Evolutionary conservation across 1,140 invertebrate genomes (phyloP).

Genomic region (Macrosteles quadrilineatus): DNA sequence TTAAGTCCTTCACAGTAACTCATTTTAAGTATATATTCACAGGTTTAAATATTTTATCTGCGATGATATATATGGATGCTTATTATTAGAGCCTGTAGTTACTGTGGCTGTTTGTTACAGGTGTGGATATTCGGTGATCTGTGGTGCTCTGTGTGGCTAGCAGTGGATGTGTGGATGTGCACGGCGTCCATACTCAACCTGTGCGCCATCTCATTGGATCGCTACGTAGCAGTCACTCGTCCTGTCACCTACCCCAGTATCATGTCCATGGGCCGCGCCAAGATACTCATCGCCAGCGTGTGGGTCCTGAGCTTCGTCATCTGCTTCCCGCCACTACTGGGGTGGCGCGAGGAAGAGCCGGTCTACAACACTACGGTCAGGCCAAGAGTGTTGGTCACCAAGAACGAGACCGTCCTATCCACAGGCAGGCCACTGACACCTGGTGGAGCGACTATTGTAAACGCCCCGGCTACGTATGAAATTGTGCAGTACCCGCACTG

Average conservation of each 20-base stretch:
- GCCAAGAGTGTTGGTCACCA: neutral
- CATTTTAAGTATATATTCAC: no score
- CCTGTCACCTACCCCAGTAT: slow-evolving; percentile 92
- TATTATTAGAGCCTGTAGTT: no score
- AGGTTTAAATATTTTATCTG: no score
- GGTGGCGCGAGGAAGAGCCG: slow-evolving; percentile 78
- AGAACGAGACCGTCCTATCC: slow-evolving; percentile 23
- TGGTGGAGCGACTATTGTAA: slow-evolving; percentile 11
- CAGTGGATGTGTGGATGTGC: slow-evolving; percentile 95
- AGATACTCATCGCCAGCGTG: slow-evolving; percentile 82
- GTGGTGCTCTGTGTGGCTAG: slow-evolving; percentile 91
- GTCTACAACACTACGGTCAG: slow-evolving; percentile 2
- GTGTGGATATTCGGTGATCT: slow-evolving; percentile 91
- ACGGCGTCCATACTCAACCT: slow-evolving; percentile 94
- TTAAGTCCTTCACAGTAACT: no score
- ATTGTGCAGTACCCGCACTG: slow-evolving; percentile 54
- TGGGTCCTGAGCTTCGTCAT: slow-evolving; percentile 97
- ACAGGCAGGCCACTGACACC: slow-evolving; percentile 22
- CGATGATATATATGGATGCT: no score
- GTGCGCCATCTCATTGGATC: slow-evolving; percentile 87
- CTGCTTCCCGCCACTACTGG: slow-evolving; percentile 94
- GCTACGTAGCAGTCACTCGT: slow-evolving; percentile 92
- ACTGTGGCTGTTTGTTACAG: no score
- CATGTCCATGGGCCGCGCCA: slow-evolving; percentile 87
- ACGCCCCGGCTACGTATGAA: neutral